These are phyloP conservation scores for Hyaena hyaena DNA, from an alignment of 2,113 vertebrate species.

Conservation along the genomic window DNA sequence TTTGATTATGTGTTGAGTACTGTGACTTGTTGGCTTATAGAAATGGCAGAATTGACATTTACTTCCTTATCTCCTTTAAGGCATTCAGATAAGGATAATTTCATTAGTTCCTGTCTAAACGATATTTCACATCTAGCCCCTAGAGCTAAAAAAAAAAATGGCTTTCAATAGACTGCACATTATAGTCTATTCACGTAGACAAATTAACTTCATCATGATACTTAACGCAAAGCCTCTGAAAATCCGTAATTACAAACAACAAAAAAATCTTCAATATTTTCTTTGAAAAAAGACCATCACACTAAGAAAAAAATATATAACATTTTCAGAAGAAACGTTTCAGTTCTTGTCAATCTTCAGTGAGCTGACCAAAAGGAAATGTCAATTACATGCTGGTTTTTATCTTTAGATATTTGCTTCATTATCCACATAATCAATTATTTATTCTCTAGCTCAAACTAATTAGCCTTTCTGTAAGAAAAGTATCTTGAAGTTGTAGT, in stretches of 20 bases:
- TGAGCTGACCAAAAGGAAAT: slow-evolving; percentile 45
- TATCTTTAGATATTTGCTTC: slow-evolving; percentile 62
- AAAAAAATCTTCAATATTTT: neutral
- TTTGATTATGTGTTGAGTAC: slow-evolving; percentile 72
- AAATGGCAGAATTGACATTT: slow-evolving; percentile 77
- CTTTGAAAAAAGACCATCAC: neutral
- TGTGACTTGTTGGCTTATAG: slow-evolving; percentile 54
- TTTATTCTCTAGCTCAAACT: slow-evolving; percentile 52
- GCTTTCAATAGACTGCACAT: slow-evolving; percentile 65
- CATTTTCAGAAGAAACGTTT: slow-evolving; percentile 45
- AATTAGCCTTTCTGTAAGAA: slow-evolving; percentile 68
- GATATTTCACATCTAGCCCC: slow-evolving; percentile 71
- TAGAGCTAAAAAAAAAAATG: slow-evolving; percentile 60
- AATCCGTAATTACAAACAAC: slow-evolving; percentile 53
- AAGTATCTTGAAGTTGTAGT: slow-evolving; percentile 60
- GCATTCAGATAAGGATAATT: slow-evolving; percentile 82
- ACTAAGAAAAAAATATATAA: neutral
- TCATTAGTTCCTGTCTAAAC: slow-evolving; percentile 80
- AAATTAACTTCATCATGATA: slow-evolving; percentile 82
- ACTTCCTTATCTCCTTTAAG: slow-evolving; percentile 74
- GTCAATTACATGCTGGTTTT: slow-evolving; percentile 54
- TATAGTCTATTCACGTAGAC: slow-evolving; percentile 68
- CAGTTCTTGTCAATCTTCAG: neutral
- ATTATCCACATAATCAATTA: slow-evolving; percentile 60
- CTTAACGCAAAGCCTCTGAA: slow-evolving; percentile 74